Conservation (phyloP, 2,888 invertebrate genomes). For the Pseudococcus longispinus region DNA sequence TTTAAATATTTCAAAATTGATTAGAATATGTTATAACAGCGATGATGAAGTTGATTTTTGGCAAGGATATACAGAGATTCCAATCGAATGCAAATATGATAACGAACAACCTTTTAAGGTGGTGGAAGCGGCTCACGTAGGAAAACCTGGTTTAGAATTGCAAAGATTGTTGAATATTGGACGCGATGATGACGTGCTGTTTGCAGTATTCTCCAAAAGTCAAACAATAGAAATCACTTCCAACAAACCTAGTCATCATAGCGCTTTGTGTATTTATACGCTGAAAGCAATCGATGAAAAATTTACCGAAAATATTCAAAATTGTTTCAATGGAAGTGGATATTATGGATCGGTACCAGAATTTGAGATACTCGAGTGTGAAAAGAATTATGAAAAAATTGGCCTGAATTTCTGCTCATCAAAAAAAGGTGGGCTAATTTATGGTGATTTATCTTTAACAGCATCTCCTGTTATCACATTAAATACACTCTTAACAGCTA, state of each 20-base stretch:
- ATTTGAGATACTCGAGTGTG: too few species aligned
- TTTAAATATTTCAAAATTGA: constrained; percentile 89
- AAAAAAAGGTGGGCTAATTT: too few species aligned
- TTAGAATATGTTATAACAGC: constrained; percentile 87
- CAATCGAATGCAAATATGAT: constrained; percentile 86
- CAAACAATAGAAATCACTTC: constrained; percentile 64
- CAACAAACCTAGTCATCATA: constrained; percentile 69
- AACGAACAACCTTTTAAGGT: constrained; percentile 82
- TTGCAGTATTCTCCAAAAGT: constrained; percentile 90
- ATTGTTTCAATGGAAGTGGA: too few species aligned
- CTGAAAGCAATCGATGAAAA: constrained; percentile 87
- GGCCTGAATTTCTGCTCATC: too few species aligned
- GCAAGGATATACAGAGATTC: constrained; percentile 89
- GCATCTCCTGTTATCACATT: too few species aligned
- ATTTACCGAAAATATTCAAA: constrained; percentile 65
- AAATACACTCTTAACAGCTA: too few species aligned
- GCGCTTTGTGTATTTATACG: constrained; percentile 92
- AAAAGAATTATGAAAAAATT: too few species aligned
- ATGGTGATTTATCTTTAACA: too few species aligned
- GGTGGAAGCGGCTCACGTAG: constrained; percentile 92
- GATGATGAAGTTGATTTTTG: constrained; percentile 90
- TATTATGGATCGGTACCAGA: too few species aligned
- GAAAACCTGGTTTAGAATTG: constrained; percentile 90
- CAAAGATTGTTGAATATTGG: constrained; percentile 89
- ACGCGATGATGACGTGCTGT: constrained; percentile 92